These are phyloP conservation scores for Nasalis larvatus DNA, from an alignment of 2,113 vertebrate genomes.

Conservation along the genomic window DNA sequence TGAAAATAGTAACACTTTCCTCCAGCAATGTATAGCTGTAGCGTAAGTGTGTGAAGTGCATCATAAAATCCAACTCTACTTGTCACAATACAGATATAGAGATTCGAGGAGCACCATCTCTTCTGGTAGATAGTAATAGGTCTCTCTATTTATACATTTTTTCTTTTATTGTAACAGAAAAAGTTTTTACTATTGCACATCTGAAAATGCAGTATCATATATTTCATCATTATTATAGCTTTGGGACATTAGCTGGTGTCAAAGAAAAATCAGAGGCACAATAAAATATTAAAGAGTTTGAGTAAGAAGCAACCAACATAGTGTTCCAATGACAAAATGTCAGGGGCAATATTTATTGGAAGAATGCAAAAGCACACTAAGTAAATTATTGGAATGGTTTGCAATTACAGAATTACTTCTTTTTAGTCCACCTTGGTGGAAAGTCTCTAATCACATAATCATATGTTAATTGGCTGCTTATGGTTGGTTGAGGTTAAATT, in stretches of 20 bases:
- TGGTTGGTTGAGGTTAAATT: not conserved
- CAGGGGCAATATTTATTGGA: not conserved
- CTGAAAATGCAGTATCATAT: not conserved
- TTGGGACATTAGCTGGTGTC: not conserved
- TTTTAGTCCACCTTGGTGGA: not conserved
- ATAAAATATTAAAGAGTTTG: not conserved
- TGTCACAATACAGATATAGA: not conserved
- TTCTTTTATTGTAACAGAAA: not conserved
- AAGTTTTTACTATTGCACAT: not conserved
- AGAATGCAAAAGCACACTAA: not conserved
- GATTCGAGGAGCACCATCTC: not conserved
- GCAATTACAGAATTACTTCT: not conserved
- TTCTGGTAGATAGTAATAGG: not conserved
- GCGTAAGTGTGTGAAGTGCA: rapidly evolving
- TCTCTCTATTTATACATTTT: not conserved
- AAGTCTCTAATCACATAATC: not conserved
- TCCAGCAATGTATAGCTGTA: not conserved
- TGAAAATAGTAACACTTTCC: not conserved
- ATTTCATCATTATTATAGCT: not conserved
- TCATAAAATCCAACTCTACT: not conserved
- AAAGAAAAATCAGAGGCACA: not conserved
- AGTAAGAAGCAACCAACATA: not conserved
- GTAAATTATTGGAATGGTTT: not conserved
- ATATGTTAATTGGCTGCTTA: not conserved
- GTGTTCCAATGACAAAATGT: not conserved